Conservation (phyloP, 2,888 invertebrate species). For the Exephanes ischioxanthus region DNA sequence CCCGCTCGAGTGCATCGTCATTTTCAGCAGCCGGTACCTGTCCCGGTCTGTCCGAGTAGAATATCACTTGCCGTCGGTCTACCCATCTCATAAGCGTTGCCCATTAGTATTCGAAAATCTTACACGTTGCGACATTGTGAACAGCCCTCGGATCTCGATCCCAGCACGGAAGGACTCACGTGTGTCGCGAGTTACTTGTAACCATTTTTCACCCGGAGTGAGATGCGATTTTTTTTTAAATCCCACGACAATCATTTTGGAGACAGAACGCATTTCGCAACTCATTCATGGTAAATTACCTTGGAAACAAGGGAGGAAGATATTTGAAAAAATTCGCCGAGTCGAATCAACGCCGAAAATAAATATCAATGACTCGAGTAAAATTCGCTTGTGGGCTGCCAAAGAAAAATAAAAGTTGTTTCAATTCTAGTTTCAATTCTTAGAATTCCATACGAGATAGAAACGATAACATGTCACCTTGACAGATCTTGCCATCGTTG, state of each 20-base stretch:
- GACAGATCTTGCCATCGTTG: too few species aligned
- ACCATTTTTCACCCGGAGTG: not conserved
- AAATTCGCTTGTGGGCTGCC: too few species aligned
- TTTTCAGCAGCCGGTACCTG: not conserved
- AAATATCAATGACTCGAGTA: too few species aligned
- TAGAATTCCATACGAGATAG: too few species aligned
- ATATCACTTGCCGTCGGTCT: conserved; percentile 7
- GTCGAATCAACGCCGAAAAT: not conserved
- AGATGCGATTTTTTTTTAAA: not conserved
- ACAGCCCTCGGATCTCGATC: not conserved
- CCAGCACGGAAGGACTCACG: not conserved
- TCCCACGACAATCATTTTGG: too few species aligned
- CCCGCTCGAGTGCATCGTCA: conserved; percentile 7
- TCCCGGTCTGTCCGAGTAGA: not conserved
- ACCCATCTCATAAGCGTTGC: conserved; percentile 1
- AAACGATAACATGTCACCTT: too few species aligned
- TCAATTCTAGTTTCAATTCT: too few species aligned
- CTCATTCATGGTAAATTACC: too few species aligned
- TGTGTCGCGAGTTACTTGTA: not conserved
- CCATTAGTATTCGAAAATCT: not conserved
- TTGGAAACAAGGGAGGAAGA: too few species aligned
- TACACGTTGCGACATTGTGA: not conserved
- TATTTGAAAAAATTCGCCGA: not conserved
- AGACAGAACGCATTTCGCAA: too few species aligned
- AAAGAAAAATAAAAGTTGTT: too few species aligned